These are phyloP conservation scores for Pelmatolapia mariae DNA, from an alignment of 2,113 vertebrate species.

Conservation along the genomic window DNA sequence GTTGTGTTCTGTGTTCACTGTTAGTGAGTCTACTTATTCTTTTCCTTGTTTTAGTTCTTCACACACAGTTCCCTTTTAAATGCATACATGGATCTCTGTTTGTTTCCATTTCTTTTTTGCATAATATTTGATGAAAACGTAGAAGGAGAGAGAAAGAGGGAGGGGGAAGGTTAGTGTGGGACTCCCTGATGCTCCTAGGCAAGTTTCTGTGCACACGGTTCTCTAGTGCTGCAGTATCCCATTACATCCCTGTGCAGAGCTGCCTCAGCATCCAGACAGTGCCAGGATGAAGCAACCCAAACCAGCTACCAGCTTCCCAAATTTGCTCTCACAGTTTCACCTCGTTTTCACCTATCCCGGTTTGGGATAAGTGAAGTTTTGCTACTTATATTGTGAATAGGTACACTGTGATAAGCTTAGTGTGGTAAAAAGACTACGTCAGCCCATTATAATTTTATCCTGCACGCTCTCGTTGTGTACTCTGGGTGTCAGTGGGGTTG, in stretches of 20 bases:
- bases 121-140: conserved; percentile 3
- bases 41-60: background rate
- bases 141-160: background rate
- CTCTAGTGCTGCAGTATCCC: conserved; percentile 73
- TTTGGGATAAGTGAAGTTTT: conserved; percentile 1
- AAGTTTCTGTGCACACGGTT: conserved; percentile 73
- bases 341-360: background rate
- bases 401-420: background rate
- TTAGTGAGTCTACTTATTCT: background rate
- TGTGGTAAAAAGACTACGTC: background rate
- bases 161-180: conserved; percentile 56
- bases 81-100: background rate
- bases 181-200: conserved; percentile 71
- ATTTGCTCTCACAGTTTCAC: background rate
- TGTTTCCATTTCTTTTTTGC: background rate
- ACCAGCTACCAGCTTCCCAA: background rate
- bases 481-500: background rate
- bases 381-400: background rate
- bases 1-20: conserved; percentile 1
- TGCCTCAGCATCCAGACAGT: conserved; percentile 48
- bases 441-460: background rate
- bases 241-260: conserved; percentile 56
- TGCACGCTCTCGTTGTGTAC: background rate
- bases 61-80: background rate
- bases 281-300: background rate